These are phyloP conservation scores for Pyralis farinalis DNA, from an alignment of 2,888 invertebrate species.

Conservation along the genomic window DNA sequence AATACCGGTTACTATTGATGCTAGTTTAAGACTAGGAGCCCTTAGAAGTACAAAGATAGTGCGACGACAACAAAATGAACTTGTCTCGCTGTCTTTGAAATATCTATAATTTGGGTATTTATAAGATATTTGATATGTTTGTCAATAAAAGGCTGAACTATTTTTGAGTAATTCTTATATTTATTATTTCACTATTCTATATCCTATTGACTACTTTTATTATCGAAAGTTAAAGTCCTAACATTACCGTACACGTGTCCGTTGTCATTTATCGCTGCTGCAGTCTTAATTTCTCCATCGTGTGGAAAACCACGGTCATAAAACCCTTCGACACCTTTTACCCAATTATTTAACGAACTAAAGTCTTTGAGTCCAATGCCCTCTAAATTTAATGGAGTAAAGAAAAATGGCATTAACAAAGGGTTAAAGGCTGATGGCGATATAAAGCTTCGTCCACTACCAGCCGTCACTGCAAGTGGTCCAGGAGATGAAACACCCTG, in stretches of 20 bases:
- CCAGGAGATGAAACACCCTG: slow-evolving; percentile 28
- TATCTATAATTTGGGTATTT: slow-evolving; percentile 8
- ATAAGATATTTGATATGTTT: slow-evolving; percentile 6
- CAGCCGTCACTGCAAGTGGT: slow-evolving; percentile 31
- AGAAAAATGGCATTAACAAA: slow-evolving; percentile 40
- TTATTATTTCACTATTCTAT: slow-evolving; percentile 12
- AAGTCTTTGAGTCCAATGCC: slow-evolving; percentile 27
- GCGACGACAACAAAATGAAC: slow-evolving; percentile 53
- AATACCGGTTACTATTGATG: slow-evolving; percentile 52
- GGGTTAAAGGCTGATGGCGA: slow-evolving; percentile 37
- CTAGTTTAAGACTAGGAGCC: slow-evolving; percentile 1
- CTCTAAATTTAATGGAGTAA: slow-evolving; percentile 36
- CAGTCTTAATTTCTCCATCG: slow-evolving; percentile 32
- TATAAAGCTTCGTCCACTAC: slow-evolving; percentile 42
- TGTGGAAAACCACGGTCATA: slow-evolving; percentile 37
- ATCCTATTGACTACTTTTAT: slow-evolving; percentile 21
- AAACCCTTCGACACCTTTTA: slow-evolving; percentile 40
- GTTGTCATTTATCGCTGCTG: slow-evolving; percentile 49
- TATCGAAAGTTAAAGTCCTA: slow-evolving; percentile 41
- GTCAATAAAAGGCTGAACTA: slow-evolving; percentile 40
- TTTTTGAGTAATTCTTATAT: slow-evolving; percentile 5
- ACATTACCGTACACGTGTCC: slow-evolving; percentile 51
- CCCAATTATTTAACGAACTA: slow-evolving; percentile 37
- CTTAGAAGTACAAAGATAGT: slow-evolving; percentile 34
- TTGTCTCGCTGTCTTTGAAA: slow-evolving; percentile 54